phyloP scores from a whole-genome alignment of 2,888 invertebrate genomes.

The Panopea generosa region DNA sequence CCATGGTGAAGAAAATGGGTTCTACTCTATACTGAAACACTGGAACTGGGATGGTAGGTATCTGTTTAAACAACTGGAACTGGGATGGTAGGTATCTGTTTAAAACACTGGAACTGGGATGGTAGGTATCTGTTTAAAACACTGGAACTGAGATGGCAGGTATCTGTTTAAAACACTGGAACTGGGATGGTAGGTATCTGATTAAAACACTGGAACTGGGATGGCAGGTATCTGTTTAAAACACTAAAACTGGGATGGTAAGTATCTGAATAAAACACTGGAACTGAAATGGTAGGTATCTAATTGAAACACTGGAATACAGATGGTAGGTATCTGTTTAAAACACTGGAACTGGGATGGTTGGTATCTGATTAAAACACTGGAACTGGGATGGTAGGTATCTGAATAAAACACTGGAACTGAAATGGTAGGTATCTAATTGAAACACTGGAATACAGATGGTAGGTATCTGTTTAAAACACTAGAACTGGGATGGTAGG shows the following conservation, averaged over 20 bases:
- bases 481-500: background rate
- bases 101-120: conserved; percentile 59
- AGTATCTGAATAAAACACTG: background rate
- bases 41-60: conserved; percentile 68
- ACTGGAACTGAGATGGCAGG: conserved; percentile 67
- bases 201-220: background rate
- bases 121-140: conserved; percentile 40
- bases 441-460: background rate
- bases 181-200: background rate
- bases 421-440: background rate
- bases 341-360: background rate
- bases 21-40: conserved; percentile 41
- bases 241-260: background rate
- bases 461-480: background rate
- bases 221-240: background rate
- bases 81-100: conserved; percentile 63
- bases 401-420: background rate
- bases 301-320: background rate
- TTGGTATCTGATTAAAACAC: background rate
- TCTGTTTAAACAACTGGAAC: conserved; percentile 27
- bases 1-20: conserved; percentile 36
- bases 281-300: background rate
- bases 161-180: background rate
- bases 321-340: background rate
- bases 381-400: background rate